Conservation (phyloP, 2,888 invertebrate genomes). For the Sminthurides aquaticus region DNA sequence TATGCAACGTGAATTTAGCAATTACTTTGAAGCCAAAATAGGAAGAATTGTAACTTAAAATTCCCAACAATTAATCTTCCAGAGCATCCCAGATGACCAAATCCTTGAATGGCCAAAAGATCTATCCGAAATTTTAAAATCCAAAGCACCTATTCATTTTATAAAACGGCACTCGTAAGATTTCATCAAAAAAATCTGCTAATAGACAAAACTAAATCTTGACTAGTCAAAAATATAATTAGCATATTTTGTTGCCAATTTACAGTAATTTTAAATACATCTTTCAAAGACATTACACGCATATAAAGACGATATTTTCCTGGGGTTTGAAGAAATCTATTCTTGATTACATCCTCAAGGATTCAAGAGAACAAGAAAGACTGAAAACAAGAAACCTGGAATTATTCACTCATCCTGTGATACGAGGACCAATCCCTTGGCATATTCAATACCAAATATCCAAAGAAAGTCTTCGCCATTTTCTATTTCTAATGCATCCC, state of each 20-base stretch:
- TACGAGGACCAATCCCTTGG: slow-evolving; percentile 84
- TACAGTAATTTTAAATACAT: slow-evolving; percentile 2
- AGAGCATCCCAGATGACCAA: slow-evolving; percentile 52
- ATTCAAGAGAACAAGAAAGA: slow-evolving; percentile 58
- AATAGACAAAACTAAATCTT: not conserved
- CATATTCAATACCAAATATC: slow-evolving; percentile 58
- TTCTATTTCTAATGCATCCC: slow-evolving; percentile 63
- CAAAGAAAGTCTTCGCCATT: slow-evolving; percentile 57
- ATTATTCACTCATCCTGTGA: slow-evolving; percentile 58
- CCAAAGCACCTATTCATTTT: slow-evolving; percentile 46
- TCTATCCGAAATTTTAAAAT: slow-evolving; percentile 48
- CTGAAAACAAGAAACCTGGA: slow-evolving; percentile 48
- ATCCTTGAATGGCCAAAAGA: slow-evolving; percentile 50
- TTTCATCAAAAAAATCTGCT: not conserved
- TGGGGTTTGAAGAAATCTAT: slow-evolving; percentile 59
- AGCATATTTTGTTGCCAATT: not conserved
- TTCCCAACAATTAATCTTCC: no score
- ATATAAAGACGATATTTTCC: slow-evolving; percentile 49
- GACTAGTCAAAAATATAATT: not conserved
- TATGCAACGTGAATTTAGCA: no score
- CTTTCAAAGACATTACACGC: not conserved
- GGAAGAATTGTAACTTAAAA: no score
- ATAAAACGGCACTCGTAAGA: slow-evolving; percentile 28
- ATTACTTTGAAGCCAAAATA: not conserved
- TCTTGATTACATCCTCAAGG: slow-evolving; percentile 62